Percentiles rank a stretch among this genome's conserved stretches.
These are phyloP conservation scores for Smithornis capensis DNA, from an alignment of 2,113 vertebrate species.

Conservation along the genomic window DNA sequence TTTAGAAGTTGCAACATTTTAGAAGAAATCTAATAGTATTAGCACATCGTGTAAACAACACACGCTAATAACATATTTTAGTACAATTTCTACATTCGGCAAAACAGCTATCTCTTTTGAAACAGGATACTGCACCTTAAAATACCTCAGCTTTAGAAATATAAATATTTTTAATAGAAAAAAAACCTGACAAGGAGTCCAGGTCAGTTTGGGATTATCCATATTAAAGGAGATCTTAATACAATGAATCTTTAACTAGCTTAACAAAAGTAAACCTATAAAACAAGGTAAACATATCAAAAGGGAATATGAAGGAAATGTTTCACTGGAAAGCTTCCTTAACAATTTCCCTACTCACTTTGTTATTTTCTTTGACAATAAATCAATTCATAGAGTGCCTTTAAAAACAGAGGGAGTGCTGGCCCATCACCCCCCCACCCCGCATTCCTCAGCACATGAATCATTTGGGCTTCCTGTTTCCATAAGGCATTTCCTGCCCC, in stretches of 20 bases:
- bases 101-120: conserved; percentile 73
- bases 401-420: conserved; percentile 82
- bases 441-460: conserved; percentile 92
- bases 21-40: conserved; percentile 60
- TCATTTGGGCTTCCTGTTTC: conserved; percentile 96
- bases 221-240: conserved; percentile 76
- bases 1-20: conserved; percentile 69
- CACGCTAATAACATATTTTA: conserved; percentile 69
- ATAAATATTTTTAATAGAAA: conserved; percentile 81
- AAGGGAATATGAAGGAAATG: conserved; percentile 89
- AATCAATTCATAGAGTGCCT: conserved; percentile 94
- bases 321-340: conserved; percentile 91
- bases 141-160: conserved; percentile 79
- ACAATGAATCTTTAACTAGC: conserved; percentile 77
- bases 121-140: conserved; percentile 77
- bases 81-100: conserved; percentile 77
- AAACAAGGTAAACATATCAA: conserved; percentile 89
- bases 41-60: conserved; percentile 78
- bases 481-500: conserved; percentile 95
- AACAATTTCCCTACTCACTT: conserved; percentile 88
- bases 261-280: conserved; percentile 88
- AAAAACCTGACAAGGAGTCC: conserved; percentile 73
- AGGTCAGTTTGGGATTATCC: conserved; percentile 78
- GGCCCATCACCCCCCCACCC: conserved; percentile 44
- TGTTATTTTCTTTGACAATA: conserved; percentile 95